phyloP scores from a whole-genome alignment of 2,113 vertebrate species.

The Pteruthius melanotis region DNA sequence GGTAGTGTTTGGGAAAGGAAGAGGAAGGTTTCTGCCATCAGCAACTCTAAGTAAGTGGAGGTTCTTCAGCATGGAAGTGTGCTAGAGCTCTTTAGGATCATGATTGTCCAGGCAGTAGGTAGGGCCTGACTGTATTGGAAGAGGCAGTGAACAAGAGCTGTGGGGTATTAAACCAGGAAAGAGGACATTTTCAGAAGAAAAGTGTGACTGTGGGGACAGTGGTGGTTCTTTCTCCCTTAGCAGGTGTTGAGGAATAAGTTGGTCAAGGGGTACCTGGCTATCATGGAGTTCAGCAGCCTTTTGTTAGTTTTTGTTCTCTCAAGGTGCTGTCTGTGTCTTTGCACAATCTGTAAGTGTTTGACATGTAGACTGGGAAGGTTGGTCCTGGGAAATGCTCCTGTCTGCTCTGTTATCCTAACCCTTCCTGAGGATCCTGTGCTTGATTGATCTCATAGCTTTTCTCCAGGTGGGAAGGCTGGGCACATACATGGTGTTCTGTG shows the following conservation, averaged over 20 bases:
- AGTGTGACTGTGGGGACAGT: accelerated
- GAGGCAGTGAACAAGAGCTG: neutral
- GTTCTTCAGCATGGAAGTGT: neutral
- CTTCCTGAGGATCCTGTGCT: neutral
- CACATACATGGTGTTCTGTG: neutral
- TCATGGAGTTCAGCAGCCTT: neutral
- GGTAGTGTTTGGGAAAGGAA: neutral
- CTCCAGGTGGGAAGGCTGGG: neutral
- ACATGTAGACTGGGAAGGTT: neutral
- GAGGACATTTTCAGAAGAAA: neutral
- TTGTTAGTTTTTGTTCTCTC: neutral
- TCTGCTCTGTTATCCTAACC: neutral
- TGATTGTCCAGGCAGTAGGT: neutral
- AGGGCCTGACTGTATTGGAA: neutral
- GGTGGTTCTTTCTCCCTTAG: neutral
- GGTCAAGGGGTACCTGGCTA: neutral
- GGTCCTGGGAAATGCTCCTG: neutral
- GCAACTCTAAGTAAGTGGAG: neutral
- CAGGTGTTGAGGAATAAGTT: neutral
- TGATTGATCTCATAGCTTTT: neutral
- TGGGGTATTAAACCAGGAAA: neutral
- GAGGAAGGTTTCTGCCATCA: neutral
- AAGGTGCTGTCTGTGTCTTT: neutral
- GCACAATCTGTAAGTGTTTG: neutral
- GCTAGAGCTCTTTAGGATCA: neutral